A percentile compares a stretch with the other conserved stretches of the same genome.
These are phyloP conservation scores for Corvus hawaiiensis DNA, from an alignment of 2,113 vertebrate species.

Conservation along the genomic window DNA sequence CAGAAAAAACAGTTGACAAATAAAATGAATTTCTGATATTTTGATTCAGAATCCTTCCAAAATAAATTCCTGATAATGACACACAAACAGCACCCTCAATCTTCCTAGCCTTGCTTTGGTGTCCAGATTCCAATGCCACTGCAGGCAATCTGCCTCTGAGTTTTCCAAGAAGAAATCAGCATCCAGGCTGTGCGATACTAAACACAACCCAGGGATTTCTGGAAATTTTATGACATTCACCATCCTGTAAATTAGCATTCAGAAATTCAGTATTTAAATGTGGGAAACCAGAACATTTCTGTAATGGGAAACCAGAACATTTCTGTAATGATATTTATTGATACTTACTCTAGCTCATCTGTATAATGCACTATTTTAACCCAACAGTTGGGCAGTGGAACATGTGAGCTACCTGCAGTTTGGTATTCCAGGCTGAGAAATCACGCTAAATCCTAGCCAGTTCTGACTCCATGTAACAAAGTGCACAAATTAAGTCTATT, in stretches of 20 bases:
- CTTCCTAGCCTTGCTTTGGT: not conserved
- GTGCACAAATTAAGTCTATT: not conserved
- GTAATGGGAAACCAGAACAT: not conserved
- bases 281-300: not conserved
- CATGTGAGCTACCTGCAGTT: accelerated
- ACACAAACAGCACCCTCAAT: not conserved
- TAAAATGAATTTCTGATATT: not conserved
- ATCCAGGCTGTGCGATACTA: not conserved
- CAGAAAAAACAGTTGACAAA: not conserved
- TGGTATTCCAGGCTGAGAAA: not conserved
- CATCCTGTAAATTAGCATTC: not conserved
- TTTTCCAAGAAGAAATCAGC: not conserved
- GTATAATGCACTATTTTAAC: not conserved
- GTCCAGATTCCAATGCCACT: not conserved
- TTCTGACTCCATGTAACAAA: not conserved
- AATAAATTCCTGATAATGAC: not conserved
- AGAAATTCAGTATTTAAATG: not conserved
- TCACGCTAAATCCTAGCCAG: not conserved
- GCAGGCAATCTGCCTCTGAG: not conserved
- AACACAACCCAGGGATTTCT: not conserved
- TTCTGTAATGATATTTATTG: not conserved
- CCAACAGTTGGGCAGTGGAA: accelerated
- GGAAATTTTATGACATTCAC: not conserved
- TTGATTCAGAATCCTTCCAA: not conserved
- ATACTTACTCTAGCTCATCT: not conserved